A percentile compares a stretch with the other conserved stretches of the same genome.
Conservation (phyloP, 1,140 invertebrate species). For the Tetramorium parvispinum region DNA sequence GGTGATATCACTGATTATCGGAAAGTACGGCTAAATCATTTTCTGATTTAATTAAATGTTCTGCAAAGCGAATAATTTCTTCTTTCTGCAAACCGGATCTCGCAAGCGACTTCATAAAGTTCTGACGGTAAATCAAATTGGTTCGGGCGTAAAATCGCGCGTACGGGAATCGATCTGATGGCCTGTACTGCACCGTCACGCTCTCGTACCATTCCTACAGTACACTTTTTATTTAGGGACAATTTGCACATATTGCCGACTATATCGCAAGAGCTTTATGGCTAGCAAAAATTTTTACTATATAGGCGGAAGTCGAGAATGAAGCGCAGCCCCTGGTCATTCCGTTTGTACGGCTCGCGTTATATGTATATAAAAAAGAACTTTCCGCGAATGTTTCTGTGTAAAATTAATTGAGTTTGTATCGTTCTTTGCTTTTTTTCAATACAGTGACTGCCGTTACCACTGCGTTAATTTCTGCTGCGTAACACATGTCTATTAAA, state of each 20-base stretch:
- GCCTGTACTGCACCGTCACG: not conserved
- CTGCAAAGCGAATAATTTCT: conserved; percentile 36
- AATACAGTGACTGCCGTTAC: not conserved
- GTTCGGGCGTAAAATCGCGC: conserved; percentile 1
- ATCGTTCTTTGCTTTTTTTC: conserved; percentile 21
- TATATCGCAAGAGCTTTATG: conserved; percentile 24
- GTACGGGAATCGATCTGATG: not conserved
- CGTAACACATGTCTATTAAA: conserved; percentile 45
- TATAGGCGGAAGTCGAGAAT: conserved; percentile 33
- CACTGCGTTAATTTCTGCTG: not conserved
- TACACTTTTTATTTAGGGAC: conserved; percentile 20
- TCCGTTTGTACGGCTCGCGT: conserved; percentile 1
- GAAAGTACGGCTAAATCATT: conserved; percentile 28
- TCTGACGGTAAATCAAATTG: conserved; percentile 14
- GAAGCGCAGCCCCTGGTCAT: conserved; percentile 1
- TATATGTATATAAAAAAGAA: conserved; percentile 17
- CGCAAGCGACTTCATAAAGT: conserved; percentile 19
- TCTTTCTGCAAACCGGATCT: conserved; percentile 31
- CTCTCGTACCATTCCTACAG: not conserved
- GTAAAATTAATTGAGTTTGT: conserved; percentile 58
- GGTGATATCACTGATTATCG: conserved; percentile 41
- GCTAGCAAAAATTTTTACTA: conserved; percentile 32
- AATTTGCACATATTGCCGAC: conserved; percentile 17
- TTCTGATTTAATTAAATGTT: conserved; percentile 56
- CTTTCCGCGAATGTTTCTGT: conserved; percentile 36